phyloP scores from a whole-genome alignment of 2,888 invertebrate species.

The Heliconius aoede region DNA sequence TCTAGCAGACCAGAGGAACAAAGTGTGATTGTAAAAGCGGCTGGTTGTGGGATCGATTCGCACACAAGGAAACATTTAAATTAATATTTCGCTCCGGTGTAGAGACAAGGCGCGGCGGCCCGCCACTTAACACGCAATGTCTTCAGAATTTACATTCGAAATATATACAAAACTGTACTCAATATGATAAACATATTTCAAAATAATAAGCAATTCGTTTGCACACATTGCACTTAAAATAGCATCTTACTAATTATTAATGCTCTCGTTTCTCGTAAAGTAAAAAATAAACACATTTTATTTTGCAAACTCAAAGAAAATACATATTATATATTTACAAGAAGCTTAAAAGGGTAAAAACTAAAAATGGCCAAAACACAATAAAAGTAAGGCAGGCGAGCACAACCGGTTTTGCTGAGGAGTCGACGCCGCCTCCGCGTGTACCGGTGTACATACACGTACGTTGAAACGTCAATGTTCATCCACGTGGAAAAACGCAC shows the following conservation, averaged over 20 bases:
- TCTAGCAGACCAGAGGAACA: too few species aligned
- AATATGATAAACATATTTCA: too few species aligned
- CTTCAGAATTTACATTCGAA: too few species aligned
- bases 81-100: too few species aligned
- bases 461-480: constrained; percentile 30
- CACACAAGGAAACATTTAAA: too few species aligned
- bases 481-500: constrained; percentile 35
- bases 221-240: not conserved
- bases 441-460: not conserved
- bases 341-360: not conserved
- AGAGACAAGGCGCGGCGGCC: too few species aligned
- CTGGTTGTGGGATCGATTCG: too few species aligned
- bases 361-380: constrained; percentile 18
- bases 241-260: not conserved
- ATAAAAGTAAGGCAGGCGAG: constrained; percentile 18
- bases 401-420: constrained; percentile 28
- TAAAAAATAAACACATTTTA: not conserved
- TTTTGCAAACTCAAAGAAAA: not conserved
- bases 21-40: too few species aligned
- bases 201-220: too few species aligned
- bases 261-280: not conserved
- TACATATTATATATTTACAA: not conserved
- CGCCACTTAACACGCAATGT: too few species aligned
- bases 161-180: too few species aligned
- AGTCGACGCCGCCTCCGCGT: constrained; percentile 1